Base-by-base conservation (phyloP, 2,888 invertebrate genomes). In the Diabrotica balteata region DNA sequence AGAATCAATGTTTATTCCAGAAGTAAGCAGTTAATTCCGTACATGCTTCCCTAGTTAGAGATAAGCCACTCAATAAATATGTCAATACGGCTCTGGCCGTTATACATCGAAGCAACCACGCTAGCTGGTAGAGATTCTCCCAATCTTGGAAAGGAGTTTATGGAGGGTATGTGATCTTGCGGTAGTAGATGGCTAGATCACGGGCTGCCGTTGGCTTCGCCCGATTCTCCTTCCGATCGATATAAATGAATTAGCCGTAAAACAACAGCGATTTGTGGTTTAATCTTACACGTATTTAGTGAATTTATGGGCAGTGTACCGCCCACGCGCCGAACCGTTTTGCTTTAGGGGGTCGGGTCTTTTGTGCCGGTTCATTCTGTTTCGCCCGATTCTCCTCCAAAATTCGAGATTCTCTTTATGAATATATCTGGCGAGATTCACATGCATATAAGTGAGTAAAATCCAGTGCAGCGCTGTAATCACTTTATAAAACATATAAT, bases 261-360 rank as follows among this genome's bases (percentile, higher is more conserved):
- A 82, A 83, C 82, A 83, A 83, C 82, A 82, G 81, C 83, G 83
- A 83, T 83, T 83, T 83, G 84, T 82, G 84, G 84, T 84, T 83
- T 83, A 84, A 84, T 84, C 83, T 84, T 82, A 81, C 81, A 81
- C 83, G 82, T 83, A 83, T 83, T 83, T 81, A 79, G 80, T 75
- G 78, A 82, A 83, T 84, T 84, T 83, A 84, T 82, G 79, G 80
- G 69, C 74, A 72, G 65, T 71, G 78, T 73, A 75, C 79, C 82
- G 81, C 82, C 83, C 72, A 73, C 77, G 57, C 66, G 63, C 63
- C 78, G 77, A 57, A 51, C 63, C 44, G 63, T 57, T 63, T 63
- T 74, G 75, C 75, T 73, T 72, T 59, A 60, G 53, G 67, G 66
- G 72, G 32, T 32, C 32, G 32, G 70, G 70, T 73, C 74, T 74